Base-by-base conservation (phyloP, 2,113 vertebrate species). In the Progne subis region DNA sequence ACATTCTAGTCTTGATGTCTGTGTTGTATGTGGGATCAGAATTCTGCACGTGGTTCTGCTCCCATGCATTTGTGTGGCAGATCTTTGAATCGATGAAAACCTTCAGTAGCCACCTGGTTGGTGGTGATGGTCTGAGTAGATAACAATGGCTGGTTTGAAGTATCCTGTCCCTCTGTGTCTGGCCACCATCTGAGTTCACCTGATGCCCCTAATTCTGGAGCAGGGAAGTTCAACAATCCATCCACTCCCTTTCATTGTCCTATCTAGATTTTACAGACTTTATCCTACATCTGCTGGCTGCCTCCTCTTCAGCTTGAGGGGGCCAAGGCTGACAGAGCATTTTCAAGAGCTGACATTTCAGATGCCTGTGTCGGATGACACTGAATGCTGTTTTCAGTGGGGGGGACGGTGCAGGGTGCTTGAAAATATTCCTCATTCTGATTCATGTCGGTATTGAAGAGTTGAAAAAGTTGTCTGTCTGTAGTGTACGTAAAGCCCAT, bases 331-430 rank as follows among this genome's bases (percentile, higher is more conserved):
- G 85, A 94, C n/a, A 8, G 4, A 32, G 68, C 67, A 61, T 61
- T 96, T 95, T 93, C 63, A 82, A 85, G 46, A 9, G 25, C 32
- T 82, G 68, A 88, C 64, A 59, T 92, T 86, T 93, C 64, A 83
- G 60, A 77, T 55, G 25, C 39, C 34, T 67, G 43, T 82, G 82
- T 76, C 82, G 14, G 20, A 67, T 90, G 67, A 83, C 68, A 86
- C 31, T 63, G 59, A 76, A 77, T 61, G 34, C 15, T 83, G 20
- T 92, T 90, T 78, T 43, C 79, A 67, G 71, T 86, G 39, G 59
- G 82, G 88, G 47, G 37, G 16, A 50, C 1, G 4, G 3, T 65
- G 16, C 1, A 0, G 14, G 8, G 32, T 47, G 11, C 52, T 90
- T 59, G 71, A 86, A 90, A 96, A 83, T 50, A 31, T 50, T 11